These are phyloP conservation scores for Cheirogaleus medius DNA, from an alignment of 2,113 vertebrate genomes.

Conservation along the genomic window DNA sequence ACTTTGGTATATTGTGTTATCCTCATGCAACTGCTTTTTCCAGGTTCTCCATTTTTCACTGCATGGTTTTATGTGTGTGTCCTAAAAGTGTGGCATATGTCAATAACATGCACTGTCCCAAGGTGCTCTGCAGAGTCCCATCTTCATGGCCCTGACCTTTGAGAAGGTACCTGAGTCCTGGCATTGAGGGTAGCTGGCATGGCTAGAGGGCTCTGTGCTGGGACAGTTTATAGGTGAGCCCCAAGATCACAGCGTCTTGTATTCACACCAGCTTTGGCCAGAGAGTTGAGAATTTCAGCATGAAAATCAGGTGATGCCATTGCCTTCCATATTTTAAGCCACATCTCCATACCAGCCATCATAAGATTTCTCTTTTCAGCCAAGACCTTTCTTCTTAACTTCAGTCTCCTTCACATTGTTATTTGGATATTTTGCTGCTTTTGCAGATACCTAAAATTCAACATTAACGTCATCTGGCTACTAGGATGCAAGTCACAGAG, in stretches of 20 bases:
- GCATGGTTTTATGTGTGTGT: neutral
- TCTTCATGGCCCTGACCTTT: neutral
- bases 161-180: neutral
- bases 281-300: neutral
- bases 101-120: neutral
- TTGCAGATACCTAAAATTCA: neutral
- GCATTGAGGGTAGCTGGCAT: neutral
- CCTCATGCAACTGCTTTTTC: neutral
- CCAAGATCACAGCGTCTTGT: neutral
- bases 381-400: neutral
- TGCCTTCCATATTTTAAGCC: neutral
- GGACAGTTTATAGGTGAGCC: neutral
- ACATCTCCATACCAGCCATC: neutral
- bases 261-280: neutral
- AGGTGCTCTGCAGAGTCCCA: neutral
- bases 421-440: neutral
- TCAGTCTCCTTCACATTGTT: neutral
- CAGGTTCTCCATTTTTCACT: neutral
- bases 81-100: neutral
- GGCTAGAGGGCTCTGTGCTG: neutral
- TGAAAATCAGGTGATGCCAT: neutral
- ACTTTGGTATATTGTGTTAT: neutral
- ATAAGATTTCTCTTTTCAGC: neutral
- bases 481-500: neutral
- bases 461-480: neutral